A percentile compares a stretch with the other conserved stretches of the same genome.
Conservation (phyloP, 64 coral and sea anemone genomes). For the Stichodactyla mertensii region DNA sequence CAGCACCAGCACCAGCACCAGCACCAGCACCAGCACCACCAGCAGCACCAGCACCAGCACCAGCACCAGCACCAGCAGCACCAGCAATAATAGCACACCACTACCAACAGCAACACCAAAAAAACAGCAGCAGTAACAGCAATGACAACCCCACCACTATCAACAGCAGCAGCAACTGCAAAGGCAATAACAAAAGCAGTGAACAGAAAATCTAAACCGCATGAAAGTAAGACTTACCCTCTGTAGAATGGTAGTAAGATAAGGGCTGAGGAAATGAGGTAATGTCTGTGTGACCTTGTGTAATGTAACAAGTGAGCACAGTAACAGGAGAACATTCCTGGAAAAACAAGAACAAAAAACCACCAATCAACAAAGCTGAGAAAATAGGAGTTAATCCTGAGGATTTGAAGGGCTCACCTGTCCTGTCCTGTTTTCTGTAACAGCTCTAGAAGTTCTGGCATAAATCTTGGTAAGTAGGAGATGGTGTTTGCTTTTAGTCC, state of each 20-base stretch:
- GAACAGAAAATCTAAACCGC: neutral
- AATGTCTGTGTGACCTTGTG: conserved; percentile 62
- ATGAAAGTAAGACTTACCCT: conserved; percentile 45
- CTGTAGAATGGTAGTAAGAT: conserved; percentile 54
- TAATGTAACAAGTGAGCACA: conserved; percentile 60
- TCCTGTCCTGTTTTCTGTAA: conserved; percentile 46
- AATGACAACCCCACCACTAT: too few relatives aligned
- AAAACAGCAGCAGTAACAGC: too few relatives aligned
- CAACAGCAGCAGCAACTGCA: neutral
- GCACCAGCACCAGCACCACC: too few relatives aligned
- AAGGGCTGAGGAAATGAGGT: conserved; percentile 91
- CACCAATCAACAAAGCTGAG: neutral
- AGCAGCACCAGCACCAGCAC: neutral
- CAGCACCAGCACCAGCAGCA: too few relatives aligned
- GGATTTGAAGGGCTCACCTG: conserved; percentile 6
- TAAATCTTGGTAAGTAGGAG: conserved; percentile 65
- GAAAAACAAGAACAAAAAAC: neutral
- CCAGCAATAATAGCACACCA: too few relatives aligned
- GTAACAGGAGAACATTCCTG: conserved; percentile 42
- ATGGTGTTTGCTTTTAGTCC: conserved; percentile 77
- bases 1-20: too few relatives aligned
- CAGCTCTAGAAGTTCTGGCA: conserved; percentile 61
- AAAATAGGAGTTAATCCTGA: neutral
- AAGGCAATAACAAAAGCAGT: neutral
- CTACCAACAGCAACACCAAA: too few relatives aligned